Base-by-base conservation (phyloP, 2,797 vertebrate genomes). In the Gobionotothen gibberifrons region DNA sequence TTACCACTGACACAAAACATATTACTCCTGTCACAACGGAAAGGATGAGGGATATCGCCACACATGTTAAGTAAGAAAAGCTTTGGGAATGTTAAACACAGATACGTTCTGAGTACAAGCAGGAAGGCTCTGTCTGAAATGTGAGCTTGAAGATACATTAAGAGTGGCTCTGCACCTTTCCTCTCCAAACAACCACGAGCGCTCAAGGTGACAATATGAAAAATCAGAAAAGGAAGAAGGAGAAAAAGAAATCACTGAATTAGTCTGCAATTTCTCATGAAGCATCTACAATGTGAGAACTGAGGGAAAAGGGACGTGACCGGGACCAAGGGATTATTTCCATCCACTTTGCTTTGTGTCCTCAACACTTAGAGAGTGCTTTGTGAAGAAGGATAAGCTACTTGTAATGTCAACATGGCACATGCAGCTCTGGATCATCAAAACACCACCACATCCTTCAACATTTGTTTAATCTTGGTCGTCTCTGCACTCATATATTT, bases 301-400 rank as follows among this genome's bases (percentile, higher is more conserved):
- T n/a, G 62, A 3, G 8, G 26, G 48, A 59, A 46, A 32, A 53
- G 43, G 12, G 55, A 64, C 6, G 9, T 19, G 68, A 77, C 21
- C 17, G 7, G 51, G 57, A 42, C 71, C 69, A n/a, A 29, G 65
- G 47, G 72, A 81, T 86, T 80, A 79, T 86, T 85, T 90, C 62
- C 51, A 77, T 54, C 70, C 74, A 80, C 86, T 86, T 87, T 76
- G 68, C 73, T 87, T 74, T 82, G 84, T 89, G 83, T 87, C 73
- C 77, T 79, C 74, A 87, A 86, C 84, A 91, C 87, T 91, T 80
- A 65, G 48, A 0, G 77, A 85, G 88, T 78, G 63, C 67, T 85
- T 57, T 44, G 51, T 51, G 70, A 69, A 69, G 70, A 73, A 60
- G 62, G 70, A 76, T 77, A 74, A 83, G 78, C 74, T 77, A 3